Evolutionary conservation across 1,140 invertebrate genomes (phyloP).

Genomic region (Stenopsyche tienmushanensis): DNA sequence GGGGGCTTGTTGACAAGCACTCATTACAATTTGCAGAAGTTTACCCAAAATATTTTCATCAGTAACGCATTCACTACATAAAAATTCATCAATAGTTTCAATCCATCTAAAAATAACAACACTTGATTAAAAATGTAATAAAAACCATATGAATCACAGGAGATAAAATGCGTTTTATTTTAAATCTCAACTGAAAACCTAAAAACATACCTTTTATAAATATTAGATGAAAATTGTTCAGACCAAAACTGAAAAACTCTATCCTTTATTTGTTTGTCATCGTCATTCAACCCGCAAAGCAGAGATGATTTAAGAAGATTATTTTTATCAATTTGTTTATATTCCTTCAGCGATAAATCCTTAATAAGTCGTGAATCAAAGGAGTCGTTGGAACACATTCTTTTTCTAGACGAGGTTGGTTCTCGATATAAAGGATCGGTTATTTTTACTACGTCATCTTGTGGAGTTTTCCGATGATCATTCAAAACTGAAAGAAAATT

Average conservation of each 20-base stretch:
- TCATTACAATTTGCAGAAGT: slow-evolving; percentile 8
- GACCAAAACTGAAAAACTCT: slow-evolving; percentile 54
- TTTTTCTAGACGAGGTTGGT: neutral
- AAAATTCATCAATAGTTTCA: slow-evolving; percentile 6
- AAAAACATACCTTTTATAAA: slow-evolving; percentile 31
- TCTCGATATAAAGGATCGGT: neutral
- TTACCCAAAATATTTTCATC: neutral
- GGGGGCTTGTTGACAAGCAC: slow-evolving; percentile 18
- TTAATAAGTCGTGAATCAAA: neutral
- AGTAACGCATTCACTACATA: neutral
- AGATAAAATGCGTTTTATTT: neutral
- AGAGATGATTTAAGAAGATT: slow-evolving; percentile 37
- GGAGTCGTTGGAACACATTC: slow-evolving; percentile 16
- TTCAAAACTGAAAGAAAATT: neutral
- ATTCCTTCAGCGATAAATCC: slow-evolving; percentile 38
- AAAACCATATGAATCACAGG: too few species aligned
- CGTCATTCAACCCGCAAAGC: slow-evolving; percentile 52
- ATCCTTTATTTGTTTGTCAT: slow-evolving; percentile 48
- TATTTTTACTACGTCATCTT: neutral
- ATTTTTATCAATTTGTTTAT: too few species aligned
- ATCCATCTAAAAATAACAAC: slow-evolving; percentile 9
- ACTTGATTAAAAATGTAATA: neutral
- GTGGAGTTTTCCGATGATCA: neutral
- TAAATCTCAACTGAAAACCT: slow-evolving; percentile 9
- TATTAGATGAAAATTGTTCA: slow-evolving; percentile 38